phyloP scores from a whole-genome alignment of 1,140 invertebrate genomes.

The Sycophaga agraensis region DNA sequence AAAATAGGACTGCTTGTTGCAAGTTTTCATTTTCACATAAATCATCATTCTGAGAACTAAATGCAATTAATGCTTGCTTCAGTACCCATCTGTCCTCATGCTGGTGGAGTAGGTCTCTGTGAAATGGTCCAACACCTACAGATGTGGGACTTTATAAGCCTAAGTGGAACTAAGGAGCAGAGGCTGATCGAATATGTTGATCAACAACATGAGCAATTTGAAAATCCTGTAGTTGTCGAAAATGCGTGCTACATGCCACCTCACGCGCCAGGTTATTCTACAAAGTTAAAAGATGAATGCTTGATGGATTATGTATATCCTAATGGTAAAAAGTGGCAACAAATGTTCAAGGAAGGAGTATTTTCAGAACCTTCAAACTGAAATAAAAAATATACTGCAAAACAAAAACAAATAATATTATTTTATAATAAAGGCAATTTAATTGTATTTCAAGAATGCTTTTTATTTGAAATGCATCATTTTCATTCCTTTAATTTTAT shows the following conservation, averaged over 20 bases:
- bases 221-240: slow-evolving; percentile 68
- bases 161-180: slow-evolving; percentile 70
- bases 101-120: slow-evolving; percentile 88
- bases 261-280: slow-evolving; percentile 74
- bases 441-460: background rate
- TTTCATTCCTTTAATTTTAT: too few species aligned
- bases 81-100: slow-evolving; percentile 93
- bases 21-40: too few species aligned
- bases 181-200: slow-evolving; percentile 85
- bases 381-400: background rate
- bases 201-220: slow-evolving; percentile 87
- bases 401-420: background rate
- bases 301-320: slow-evolving; percentile 74
- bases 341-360: slow-evolving; percentile 60
- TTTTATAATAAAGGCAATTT: background rate
- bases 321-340: slow-evolving; percentile 72
- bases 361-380: slow-evolving; percentile 45
- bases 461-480: too few species aligned
- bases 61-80: too few species aligned
- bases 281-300: slow-evolving; percentile 70
- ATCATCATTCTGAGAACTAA: too few species aligned
- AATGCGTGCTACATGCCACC: slow-evolving; percentile 76
- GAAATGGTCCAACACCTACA: slow-evolving; percentile 92
- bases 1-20: too few species aligned
- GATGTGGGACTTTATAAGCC: slow-evolving; percentile 80